Percentiles rank a stretch among this genome's conserved stretches.
Conservation (phyloP, 2,888 invertebrate species). For the Nycteola revayana region DNA sequence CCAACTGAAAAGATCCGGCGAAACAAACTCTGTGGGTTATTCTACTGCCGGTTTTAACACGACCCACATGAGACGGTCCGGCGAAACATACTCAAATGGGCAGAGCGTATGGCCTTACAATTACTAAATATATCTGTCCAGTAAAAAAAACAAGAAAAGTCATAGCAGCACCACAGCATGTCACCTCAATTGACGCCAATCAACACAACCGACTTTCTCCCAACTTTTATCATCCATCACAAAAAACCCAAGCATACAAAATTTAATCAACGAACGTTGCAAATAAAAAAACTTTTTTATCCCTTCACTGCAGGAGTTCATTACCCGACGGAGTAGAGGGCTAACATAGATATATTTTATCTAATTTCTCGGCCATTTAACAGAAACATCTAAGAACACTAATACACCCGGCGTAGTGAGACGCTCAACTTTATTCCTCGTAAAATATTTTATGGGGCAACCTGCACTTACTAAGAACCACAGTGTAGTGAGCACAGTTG, state of each 20-base stretch:
- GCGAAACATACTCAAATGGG: too few relatives aligned
- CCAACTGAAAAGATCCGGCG: too few relatives aligned
- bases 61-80: too few relatives aligned
- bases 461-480: slow-evolving; percentile 15
- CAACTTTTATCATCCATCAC: not conserved
- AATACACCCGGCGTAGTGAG: slow-evolving; percentile 29
- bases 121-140: too few relatives aligned
- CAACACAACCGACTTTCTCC: too few relatives aligned
- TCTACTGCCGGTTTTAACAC: too few relatives aligned
- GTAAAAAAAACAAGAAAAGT: too few relatives aligned
- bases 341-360: slow-evolving; percentile 29
- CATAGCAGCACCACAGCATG: too few relatives aligned
- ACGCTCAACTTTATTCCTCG: slow-evolving; percentile 43
- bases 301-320: slow-evolving; percentile 24
- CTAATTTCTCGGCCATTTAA: slow-evolving; percentile 52
- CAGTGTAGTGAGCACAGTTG: slow-evolving; percentile 3
- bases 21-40: too few relatives aligned
- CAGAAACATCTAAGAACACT: slow-evolving; percentile 36
- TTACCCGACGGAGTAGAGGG: slow-evolving; percentile 22
- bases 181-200: too few relatives aligned
- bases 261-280: not conserved
- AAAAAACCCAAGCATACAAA: not conserved
- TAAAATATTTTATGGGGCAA: slow-evolving; percentile 52
- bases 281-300: slow-evolving; percentile 23
- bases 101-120: too few relatives aligned